Percentiles rank a stretch among this genome's conserved stretches.
These are phyloP conservation scores for Chymomyza fuscimana DNA, from an alignment of 2,888 invertebrate genomes.

Conservation along the genomic window DNA sequence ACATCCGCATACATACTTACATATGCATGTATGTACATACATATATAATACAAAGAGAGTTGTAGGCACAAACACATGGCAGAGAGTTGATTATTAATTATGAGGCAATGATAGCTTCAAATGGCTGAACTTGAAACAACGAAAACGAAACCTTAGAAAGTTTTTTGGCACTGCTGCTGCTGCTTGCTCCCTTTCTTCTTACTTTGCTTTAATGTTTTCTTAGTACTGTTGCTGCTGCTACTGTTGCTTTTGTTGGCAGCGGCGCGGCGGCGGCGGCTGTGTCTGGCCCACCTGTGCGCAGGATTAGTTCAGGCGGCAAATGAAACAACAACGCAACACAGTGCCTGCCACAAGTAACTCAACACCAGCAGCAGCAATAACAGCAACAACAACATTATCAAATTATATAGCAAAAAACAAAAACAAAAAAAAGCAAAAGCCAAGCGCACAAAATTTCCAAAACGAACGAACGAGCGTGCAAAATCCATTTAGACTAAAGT, in stretches of 20 bases:
- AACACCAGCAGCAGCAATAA: slow-evolving; percentile 38
- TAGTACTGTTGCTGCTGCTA: not conserved
- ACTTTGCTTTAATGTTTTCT: not conserved
- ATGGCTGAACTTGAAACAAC: slow-evolving; percentile 25
- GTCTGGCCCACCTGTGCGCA: slow-evolving; percentile 7
- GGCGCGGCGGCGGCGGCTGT: not conserved
- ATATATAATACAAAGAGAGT: not conserved
- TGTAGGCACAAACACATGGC: not conserved
- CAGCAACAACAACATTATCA: too few relatives aligned
- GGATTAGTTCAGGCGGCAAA: slow-evolving; percentile 42
- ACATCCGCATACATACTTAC: not conserved
- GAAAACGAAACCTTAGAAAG: slow-evolving; percentile 61
- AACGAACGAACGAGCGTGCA: slow-evolving; percentile 50
- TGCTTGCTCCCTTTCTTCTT: not conserved
- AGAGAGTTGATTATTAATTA: slow-evolving; percentile 65
- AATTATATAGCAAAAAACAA: not conserved
- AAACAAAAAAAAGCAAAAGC: slow-evolving; percentile 34
- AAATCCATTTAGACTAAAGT: slow-evolving; percentile 52
- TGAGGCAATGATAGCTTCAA: slow-evolving; percentile 59
- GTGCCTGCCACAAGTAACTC: slow-evolving; percentile 44
- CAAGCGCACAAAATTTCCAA: slow-evolving; percentile 22
- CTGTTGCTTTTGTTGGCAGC: too few relatives aligned
- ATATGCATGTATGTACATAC: too few relatives aligned
- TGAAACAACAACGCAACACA: slow-evolving; percentile 1
- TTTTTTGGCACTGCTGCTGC: slow-evolving; percentile 43